Evolutionary conservation across 2,113 vertebrate genomes (phyloP).

Genomic region (Dicentrarchus labrax): DNA sequence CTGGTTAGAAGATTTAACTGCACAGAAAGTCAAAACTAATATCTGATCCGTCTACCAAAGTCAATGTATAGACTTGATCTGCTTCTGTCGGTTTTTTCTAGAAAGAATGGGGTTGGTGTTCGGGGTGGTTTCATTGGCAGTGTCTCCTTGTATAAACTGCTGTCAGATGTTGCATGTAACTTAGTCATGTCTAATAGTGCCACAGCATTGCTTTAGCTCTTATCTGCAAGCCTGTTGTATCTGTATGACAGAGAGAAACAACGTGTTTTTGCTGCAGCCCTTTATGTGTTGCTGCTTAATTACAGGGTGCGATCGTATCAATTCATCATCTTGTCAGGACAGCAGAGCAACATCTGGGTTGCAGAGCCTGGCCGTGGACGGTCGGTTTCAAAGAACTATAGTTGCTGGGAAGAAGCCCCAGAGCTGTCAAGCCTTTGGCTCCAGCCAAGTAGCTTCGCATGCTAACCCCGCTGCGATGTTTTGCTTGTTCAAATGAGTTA

Average conservation of each 20-base stretch:
- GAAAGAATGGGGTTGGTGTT: neutral
- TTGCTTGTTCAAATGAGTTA: conserved; percentile 25
- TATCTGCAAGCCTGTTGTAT: neutral
- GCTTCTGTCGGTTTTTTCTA: neutral
- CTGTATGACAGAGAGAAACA: conserved; percentile 3
- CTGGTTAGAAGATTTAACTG: neutral
- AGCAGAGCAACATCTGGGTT: conserved; percentile 59
- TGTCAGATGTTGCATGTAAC: conserved; percentile 18
- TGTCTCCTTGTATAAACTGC: neutral
- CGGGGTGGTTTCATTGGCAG: neutral
- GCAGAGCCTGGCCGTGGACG: conserved; percentile 36
- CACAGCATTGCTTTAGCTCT: neutral
- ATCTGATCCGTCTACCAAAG: neutral
- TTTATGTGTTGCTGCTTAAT: conserved; percentile 46
- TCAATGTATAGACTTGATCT: neutral
- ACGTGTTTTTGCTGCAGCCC: conserved; percentile 4
- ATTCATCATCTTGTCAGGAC: conserved; percentile 61
- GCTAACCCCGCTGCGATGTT: neutral
- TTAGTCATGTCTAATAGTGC: neutral
- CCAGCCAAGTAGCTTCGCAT: conserved; percentile 20
- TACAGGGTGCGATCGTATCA: conserved; percentile 29
- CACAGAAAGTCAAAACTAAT: neutral
- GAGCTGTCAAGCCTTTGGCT: conserved; percentile 20
- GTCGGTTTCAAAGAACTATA: conserved; percentile 37
- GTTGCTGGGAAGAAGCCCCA: conserved; percentile 39